Percentiles rank a stretch among this genome's conserved stretches.
phyloP scores from a whole-genome alignment of 2,113 vertebrate species.

The Pachyramphus minor region DNA sequence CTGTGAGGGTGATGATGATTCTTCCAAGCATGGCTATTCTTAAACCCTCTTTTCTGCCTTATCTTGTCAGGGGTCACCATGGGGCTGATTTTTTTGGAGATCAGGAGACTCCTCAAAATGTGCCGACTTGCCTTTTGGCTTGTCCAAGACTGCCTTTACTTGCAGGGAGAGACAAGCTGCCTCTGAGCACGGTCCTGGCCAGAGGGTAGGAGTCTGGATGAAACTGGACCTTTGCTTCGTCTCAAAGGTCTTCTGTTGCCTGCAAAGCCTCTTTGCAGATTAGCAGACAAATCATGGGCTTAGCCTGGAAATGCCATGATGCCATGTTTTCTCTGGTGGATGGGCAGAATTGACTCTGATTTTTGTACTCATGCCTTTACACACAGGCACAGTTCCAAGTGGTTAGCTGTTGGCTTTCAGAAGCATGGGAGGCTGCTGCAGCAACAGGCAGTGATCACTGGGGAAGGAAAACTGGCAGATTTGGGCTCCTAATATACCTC shows the following conservation, averaged over 20 bases:
- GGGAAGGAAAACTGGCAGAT: neutral
- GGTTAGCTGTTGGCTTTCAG: neutral
- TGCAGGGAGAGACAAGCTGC: neutral
- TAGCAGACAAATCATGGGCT: neutral
- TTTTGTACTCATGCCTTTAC: neutral
- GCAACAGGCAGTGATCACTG: accelerated
- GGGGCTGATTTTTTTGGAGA: neutral
- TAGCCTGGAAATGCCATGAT: neutral
- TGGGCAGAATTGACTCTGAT: neutral
- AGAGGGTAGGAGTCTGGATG: neutral
- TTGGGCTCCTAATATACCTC: neutral
- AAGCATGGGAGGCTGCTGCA: neutral
- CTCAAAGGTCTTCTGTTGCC: neutral
- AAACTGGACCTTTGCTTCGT: neutral
- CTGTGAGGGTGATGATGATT: neutral
- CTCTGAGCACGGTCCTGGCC: neutral
- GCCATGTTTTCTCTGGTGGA: accelerated
- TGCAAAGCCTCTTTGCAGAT: neutral
- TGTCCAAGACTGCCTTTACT: neutral
- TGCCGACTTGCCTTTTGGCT: neutral
- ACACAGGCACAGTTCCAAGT: neutral
- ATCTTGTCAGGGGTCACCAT: neutral
- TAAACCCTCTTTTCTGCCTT: neutral
- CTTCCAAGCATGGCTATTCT: neutral
- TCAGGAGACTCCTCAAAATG: neutral